Percentiles rank a stretch among this genome's conserved stretches.
phyloP scores from a whole-genome alignment of 1,140 invertebrate genomes.

The Leguminivora glycinivorella region DNA sequence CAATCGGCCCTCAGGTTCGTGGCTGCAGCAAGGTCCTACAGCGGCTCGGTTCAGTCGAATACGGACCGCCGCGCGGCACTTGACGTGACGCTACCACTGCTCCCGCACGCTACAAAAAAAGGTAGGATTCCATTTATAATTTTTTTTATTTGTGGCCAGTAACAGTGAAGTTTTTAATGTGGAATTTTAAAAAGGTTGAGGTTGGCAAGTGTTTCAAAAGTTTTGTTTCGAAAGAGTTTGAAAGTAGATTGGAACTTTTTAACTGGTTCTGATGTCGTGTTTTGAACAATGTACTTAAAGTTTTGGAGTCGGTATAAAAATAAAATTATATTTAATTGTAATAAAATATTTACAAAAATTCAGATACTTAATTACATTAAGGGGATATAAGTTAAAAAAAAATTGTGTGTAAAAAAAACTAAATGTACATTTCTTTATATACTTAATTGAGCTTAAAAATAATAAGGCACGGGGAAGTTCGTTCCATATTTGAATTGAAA shows the following conservation, averaged over 20 bases:
- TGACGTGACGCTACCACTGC: constrained; percentile 45
- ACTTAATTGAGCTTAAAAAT: not conserved
- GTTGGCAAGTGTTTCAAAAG: constrained; percentile 4
- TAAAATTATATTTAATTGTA: no score
- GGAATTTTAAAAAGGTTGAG: not conserved
- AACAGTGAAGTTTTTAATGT: constrained; percentile 6
- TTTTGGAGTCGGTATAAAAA: not conserved
- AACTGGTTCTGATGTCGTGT: not conserved
- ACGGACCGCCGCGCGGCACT: constrained; percentile 55
- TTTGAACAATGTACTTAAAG: not conserved
- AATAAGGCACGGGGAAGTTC: not conserved
- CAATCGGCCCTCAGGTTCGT: constrained; percentile 49
- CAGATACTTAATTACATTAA: not conserved
- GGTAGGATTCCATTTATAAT: constrained; percentile 35
- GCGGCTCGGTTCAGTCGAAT: constrained; percentile 19
- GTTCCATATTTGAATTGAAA: not conserved
- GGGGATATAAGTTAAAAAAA: no score
- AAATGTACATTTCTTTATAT: not conserved
- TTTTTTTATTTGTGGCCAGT: constrained; percentile 24
- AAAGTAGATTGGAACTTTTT: not conserved
- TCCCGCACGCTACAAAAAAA: constrained; percentile 50
- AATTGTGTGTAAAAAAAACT: not conserved
- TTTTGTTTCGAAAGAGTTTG: not conserved
- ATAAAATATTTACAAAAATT: no score
- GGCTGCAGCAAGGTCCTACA: constrained; percentile 44